phyloP scores from a whole-genome alignment of 2,888 invertebrate genomes.

The Oegoconia quadripuncta region DNA sequence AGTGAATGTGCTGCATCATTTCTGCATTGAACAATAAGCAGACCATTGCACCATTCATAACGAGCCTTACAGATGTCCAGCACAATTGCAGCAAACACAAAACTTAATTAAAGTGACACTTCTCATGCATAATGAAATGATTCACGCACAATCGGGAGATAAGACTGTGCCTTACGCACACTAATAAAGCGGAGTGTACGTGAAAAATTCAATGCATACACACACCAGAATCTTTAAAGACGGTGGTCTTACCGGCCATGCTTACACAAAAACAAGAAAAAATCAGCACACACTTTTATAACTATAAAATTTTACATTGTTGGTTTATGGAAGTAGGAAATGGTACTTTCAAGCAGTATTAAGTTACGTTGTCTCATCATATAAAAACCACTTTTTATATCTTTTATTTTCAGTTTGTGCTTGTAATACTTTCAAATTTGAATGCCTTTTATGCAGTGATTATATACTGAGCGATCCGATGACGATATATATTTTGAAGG shows the following conservation, averaged over 20 bases:
- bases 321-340: constrained; percentile 12
- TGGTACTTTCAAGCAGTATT: constrained; percentile 4
- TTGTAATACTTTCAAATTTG: too few relatives aligned
- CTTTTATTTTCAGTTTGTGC: background rate
- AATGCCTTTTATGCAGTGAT: too few relatives aligned
- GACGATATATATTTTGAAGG: too few relatives aligned
- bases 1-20: constrained; percentile 45
- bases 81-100: constrained; percentile 63
- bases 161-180: constrained; percentile 23
- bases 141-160: constrained; percentile 51
- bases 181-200: constrained; percentile 7
- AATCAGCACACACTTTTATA: constrained; percentile 2
- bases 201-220: constrained; percentile 10
- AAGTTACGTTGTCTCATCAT: constrained; percentile 7
- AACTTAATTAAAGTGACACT: constrained; percentile 75
- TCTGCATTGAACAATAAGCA: constrained; percentile 50
- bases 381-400: background rate
- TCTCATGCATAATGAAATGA: constrained; percentile 69
- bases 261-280: constrained; percentile 7
- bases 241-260: constrained; percentile 6
- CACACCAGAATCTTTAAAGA: constrained; percentile 7
- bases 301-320: constrained; percentile 11
- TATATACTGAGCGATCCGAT: too few relatives aligned
- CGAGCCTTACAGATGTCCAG: constrained; percentile 56
- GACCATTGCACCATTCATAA: constrained; percentile 40